These are phyloP conservation scores for Melitaea cinxia DNA, from an alignment of 1,140 invertebrate species.

Conservation along the genomic window DNA sequence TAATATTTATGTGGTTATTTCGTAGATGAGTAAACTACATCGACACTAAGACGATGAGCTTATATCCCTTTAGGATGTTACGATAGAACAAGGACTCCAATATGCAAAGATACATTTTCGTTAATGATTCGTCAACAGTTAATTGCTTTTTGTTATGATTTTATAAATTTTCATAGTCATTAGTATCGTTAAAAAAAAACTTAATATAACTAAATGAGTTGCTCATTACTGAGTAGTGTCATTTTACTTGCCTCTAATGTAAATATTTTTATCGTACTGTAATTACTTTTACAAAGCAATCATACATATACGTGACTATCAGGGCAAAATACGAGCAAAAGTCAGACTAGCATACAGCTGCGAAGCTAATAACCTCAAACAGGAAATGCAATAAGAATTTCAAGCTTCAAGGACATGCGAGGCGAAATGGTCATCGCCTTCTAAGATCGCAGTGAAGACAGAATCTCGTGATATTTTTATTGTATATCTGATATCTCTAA, in stretches of 20 bases:
- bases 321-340: background rate
- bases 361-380: constrained; percentile 10
- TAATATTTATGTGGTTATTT: background rate
- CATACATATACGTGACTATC: too few species aligned
- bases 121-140: background rate
- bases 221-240: too few species aligned
- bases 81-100: background rate
- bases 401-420: constrained; percentile 4
- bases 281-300: too few species aligned
- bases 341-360: background rate
- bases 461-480: background rate
- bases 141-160: background rate
- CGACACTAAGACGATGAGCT: background rate
- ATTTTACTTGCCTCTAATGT: too few species aligned
- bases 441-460: background rate
- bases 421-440: background rate
- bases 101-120: background rate
- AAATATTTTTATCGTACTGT: too few species aligned
- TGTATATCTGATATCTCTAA: background rate
- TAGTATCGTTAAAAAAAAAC: too few species aligned
- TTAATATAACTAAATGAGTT: too few species aligned
- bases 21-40: background rate
- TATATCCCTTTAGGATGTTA: background rate
- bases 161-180: background rate
- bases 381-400: background rate